Evolutionary conservation across 2,888 invertebrate species (phyloP).

Genomic region (Tuta absoluta): DNA sequence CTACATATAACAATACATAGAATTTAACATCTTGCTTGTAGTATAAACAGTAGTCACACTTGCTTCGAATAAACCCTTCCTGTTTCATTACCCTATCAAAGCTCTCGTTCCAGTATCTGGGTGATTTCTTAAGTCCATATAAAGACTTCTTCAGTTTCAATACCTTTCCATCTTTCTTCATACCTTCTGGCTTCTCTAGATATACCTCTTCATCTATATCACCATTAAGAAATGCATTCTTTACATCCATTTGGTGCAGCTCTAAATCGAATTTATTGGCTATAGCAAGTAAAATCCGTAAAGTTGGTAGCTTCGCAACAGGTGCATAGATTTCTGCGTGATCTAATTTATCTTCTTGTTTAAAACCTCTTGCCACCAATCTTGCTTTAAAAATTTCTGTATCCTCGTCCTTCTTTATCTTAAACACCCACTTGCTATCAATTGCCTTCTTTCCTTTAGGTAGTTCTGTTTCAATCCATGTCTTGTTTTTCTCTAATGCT

Average conservation of each 20-base stretch:
- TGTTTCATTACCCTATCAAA: conserved; percentile 17
- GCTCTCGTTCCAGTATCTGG: conserved; percentile 24
- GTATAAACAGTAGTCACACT: conserved; percentile 19
- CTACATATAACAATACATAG: conserved; percentile 26
- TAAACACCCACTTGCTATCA: conserved; percentile 6
- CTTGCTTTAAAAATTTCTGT: neutral
- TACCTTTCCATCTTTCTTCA: conserved; percentile 18
- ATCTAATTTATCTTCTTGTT: conserved; percentile 12
- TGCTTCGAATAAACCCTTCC: conserved; percentile 12
- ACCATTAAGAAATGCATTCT: conserved; percentile 36
- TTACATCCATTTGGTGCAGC: conserved; percentile 26
- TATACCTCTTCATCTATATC: conserved; percentile 33
- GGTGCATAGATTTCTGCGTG: neutral
- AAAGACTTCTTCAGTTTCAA: conserved; percentile 26
- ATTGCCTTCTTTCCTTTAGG: conserved; percentile 7
- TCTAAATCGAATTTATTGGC: conserved; percentile 5
- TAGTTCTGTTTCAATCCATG: conserved; percentile 14
- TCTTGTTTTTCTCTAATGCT: conserved; percentile 6
- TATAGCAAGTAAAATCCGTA: neutral
- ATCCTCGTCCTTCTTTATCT: conserved; percentile 9
- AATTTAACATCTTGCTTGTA: neutral
- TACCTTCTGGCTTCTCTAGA: conserved; percentile 29
- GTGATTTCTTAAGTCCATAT: conserved; percentile 29
- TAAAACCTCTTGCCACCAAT: conserved; percentile 13
- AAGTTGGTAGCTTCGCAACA: conserved; percentile 7